Conservation (phyloP, 2,888 invertebrate species). For the Drosophila subsilvestris region DNA sequence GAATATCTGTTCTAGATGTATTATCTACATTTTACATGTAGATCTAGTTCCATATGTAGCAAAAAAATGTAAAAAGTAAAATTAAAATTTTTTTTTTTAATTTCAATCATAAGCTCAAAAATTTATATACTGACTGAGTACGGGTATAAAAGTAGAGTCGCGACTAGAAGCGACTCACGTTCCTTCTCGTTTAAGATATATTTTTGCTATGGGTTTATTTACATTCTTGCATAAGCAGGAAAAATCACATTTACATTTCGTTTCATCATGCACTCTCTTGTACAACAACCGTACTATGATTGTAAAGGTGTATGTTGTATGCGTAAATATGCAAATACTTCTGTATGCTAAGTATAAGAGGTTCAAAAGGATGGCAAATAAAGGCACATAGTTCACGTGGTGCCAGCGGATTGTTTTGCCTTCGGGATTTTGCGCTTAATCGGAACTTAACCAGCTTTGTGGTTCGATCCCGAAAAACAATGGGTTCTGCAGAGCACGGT, state of each 20-base stretch:
- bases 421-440: slow-evolving; percentile 84
- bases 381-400: slow-evolving; percentile 94
- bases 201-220: background rate
- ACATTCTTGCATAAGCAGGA: background rate
- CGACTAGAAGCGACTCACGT: background rate
- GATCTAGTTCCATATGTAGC: no score
- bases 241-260: slow-evolving; percentile 19
- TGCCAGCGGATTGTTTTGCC: slow-evolving; percentile 50
- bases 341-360: slow-evolving; percentile 97
- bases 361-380: slow-evolving; percentile 98
- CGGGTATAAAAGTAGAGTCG: no score
- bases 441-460: slow-evolving; percentile 93
- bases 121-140: no score
- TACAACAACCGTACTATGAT: slow-evolving; percentile 82
- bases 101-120: no score
- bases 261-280: slow-evolving; percentile 33
- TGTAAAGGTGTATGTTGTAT: slow-evolving; percentile 96
- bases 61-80: no score
- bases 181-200: background rate
- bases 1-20: no score
- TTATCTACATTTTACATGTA: no score
- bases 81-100: no score
- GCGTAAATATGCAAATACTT: slow-evolving; percentile 96
- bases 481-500: slow-evolving; percentile 92
- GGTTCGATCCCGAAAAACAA: slow-evolving; percentile 93